Evolutionary conservation across 2,797 vertebrate genomes (phyloP), one percentile per base, ranked within the genome.

Genomic region (Poecilia velifera): DNA sequence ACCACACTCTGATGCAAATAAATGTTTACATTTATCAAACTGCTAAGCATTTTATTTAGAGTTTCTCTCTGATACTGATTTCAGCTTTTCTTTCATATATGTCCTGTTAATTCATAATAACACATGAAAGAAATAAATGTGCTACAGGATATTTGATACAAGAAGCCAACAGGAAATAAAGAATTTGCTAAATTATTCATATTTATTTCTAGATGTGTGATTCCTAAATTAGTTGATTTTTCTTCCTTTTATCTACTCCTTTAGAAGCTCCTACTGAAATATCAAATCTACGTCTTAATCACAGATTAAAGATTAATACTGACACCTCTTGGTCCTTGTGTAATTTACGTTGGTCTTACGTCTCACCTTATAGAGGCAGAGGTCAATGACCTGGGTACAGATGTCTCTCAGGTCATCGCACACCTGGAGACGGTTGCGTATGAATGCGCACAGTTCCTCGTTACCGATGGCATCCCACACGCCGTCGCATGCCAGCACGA

Each of bases 341-440:
- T 68, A 39, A 20, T 74, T 3, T 16, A 12, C 12, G 9, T 2
- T 46, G 14, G 6, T 51, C n/a, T 1, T 34, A 55, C 34, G 76
- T 84, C 95, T 93, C 87, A 97, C 96, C 96, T 97, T 96, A 86
- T 96, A 97, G 41, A 97, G 95, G 83, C 96, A 96, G 28, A 96
- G 94, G 89, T 97, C 96, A 46, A 97, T 90, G 82, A 97, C 95
- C 74, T 96, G 96, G 2, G 91, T 77, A 70, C 97, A 97, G 64
- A 97, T 94, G 14, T 97, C 96, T 82, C 94, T 93, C 9, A 96
- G 95, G 88, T 96, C 95, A 39, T 95, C 84, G 28, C 93, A 96
- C 83, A 97, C 91, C 79, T 88, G 81, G 82, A 97, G 92, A 34
- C 96, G 96, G 74, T 92, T 96, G 28, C 90, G 93, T 86, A 96